Evolutionary conservation across 92 coral and sea anemone genomes (phyloP), one percentile per base, ranked within the genome.

Genomic region (Zoanthus gigantus): DNA sequence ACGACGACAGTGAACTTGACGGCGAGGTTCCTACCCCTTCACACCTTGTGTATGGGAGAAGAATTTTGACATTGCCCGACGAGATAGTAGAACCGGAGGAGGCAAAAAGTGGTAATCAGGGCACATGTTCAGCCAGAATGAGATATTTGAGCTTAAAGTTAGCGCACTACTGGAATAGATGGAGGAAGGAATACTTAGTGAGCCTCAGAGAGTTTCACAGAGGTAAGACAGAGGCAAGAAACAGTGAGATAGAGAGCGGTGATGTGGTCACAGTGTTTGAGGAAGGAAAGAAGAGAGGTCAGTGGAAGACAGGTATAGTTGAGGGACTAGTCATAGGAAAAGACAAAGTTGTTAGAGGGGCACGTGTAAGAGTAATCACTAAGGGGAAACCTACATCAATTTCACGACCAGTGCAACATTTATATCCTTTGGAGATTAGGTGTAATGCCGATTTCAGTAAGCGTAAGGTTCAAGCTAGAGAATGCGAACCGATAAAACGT

Each of bases 241-340:
- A 71, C 52, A 37, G 8, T 10, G 77, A 72, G 77, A 72, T 72
- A 72, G 53, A 72, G 28, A 13, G 2, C 0, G 90, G 90, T 29
- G 90, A 87, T 44, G 58, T 87, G 3, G 90, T 87, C 9, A 87
- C 90, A 74, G 78, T 87, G 7, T 74, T 53, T 31, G 84, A 86
- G 52, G 67, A 77, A n/a, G 78, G 77, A 52, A 72, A 34, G 50
- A 56, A 54, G 2, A n/a, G 72, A 77, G 77, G 82, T 29, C 60
- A 63, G 67, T 87, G 84, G 85, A 77, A 71, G 78, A 66, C 81
- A 68, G 85, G 90, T 2, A 68, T 52, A 32, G 90, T 87, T 17
- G 60, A 87, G 57, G 15, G 13, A 32, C 65, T 75, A 56, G 79
- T 86, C 12, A 66, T 6, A 23, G 89, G 83, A 4, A 84, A 72